Percentiles rank a stretch among this genome's conserved stretches.
phyloP scores from a whole-genome alignment of 2,888 invertebrate species.

The Ophion obscuratus region DNA sequence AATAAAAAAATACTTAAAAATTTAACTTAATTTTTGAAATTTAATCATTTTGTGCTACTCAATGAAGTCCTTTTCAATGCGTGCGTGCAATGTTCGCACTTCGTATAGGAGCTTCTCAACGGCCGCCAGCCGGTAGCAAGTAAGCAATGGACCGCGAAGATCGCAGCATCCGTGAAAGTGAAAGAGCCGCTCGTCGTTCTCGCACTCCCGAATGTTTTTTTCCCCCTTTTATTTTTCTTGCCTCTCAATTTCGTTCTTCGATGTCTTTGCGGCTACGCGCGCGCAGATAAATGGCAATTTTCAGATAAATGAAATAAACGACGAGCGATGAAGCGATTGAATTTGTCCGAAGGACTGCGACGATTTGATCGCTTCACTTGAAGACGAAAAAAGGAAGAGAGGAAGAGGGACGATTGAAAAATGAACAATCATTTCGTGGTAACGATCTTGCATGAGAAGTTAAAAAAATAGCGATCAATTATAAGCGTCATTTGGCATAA shows the following conservation, averaged over 20 bases:
- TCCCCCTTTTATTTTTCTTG: not conserved
- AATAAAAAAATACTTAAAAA: too few relatives aligned
- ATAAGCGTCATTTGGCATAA: too few relatives aligned
- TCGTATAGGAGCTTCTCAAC: not conserved
- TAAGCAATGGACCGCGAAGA: not conserved
- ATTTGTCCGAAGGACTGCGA: not conserved
- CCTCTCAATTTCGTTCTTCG: slow-evolving; percentile 18
- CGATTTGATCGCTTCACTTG: not conserved
- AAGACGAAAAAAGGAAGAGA: too few relatives aligned
- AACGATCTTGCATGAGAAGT: too few relatives aligned
- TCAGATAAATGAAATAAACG: not conserved
- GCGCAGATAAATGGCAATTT: not conserved
- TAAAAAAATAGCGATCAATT: too few relatives aligned
- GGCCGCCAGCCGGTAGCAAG: slow-evolving; percentile 6
- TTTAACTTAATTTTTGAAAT: too few relatives aligned
- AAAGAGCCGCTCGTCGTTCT: slow-evolving; percentile 43
- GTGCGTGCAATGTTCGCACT: not conserved
- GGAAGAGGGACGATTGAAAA: too few relatives aligned
- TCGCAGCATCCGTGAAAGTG: slow-evolving; percentile 58
- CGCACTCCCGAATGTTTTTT: slow-evolving; percentile 20
- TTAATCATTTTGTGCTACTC: too few relatives aligned
- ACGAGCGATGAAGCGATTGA: not conserved
- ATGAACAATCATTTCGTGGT: too few relatives aligned
- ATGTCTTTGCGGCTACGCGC: not conserved
- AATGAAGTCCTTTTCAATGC: too few relatives aligned